Base-by-base conservation (phyloP, 2,797 vertebrate species). In the Danio tinwini region DNA sequence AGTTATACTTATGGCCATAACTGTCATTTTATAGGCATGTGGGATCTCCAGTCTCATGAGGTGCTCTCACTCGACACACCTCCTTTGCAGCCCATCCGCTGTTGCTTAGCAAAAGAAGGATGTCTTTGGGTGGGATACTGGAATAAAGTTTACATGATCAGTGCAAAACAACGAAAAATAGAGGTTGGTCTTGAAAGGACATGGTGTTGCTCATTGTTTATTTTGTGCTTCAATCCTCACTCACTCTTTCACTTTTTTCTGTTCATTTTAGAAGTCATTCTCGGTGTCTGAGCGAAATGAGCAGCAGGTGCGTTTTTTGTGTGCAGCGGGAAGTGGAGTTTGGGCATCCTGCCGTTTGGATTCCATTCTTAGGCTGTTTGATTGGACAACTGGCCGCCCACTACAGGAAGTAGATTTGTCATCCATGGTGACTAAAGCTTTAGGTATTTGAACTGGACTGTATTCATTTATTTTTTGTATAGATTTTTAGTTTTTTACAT, bases 221-320 rank as follows among this genome's bases (percentile, higher is more conserved):
- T 45, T 8, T 8, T 55, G 45, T 44, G 11, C 8, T 58, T 79
- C 39, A 21, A 16, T 14, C 10, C 5, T 44, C 5, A 39, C 5
- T 44, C 5, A 39, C 71, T 63, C 14, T 1, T 76, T 53, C 3
- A 39, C 52, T 29, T 62, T 64, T 69, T 13, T 50, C 21, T 53
- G 21, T 62, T 4, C 7, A 1, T 13, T 73, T n/a, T 89, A 95
- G 94, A 92, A 91, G 86, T 88, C 89, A 0, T 91, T 94, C 45
- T 80, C 85, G 0, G 93, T 95, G 4, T 94, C 94, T 0, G 92
- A 93, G 76, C 91, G 92, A 84, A 91, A 86, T 14, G 94, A 95
- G 82, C 93, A 94, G 85, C 94, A 95, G 90, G 94, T 94, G 13
- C 92, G 94, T 44, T 95, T 93, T 88, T 90, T 95, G 72, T 93